Base-by-base conservation (phyloP, 2,888 invertebrate species). In the Coecobrya sp. region DNA sequence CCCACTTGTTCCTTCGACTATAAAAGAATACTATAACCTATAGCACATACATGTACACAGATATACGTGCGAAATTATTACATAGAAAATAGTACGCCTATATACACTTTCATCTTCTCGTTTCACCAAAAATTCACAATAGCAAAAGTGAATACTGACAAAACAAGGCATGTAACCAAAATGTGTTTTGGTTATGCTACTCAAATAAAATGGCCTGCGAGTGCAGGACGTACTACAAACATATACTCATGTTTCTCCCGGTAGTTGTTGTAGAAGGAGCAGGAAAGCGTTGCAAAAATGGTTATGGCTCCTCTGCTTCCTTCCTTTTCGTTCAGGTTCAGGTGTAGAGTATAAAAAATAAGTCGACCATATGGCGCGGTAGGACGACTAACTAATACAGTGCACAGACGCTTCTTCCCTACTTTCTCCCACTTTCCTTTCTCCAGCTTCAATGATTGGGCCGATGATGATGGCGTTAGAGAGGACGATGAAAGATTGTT, bases 251-350 rank as follows among this genome's bases (percentile, higher is more conserved):
- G 19, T 70, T 42, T 42, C 42, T n/a, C 16, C 0, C 10, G 2
- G 70, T 70, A 42, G 70, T 10, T 70, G 70, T 70, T 36, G 70
- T 70, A 70, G 42, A 70, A 70, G 10, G 16, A 70, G 70, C 19
- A 70, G 70, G 70, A 42, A 70, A 70, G 70, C 42, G 70, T 70
- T 70, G 19, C 70, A 70, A 70, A 70, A 42, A 70, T 70, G 70
- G 42, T 70, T 70, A 70, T 70, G 70, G 70, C 42, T 70, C 70
- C 42, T 42, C 70, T 42, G 36, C 42, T 70, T 70, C 19, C 68
- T 68, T 30, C 16, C 42, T n/a, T 70, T 70, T 42, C 42, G 19
- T 70, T 70, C 70, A 42, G 70, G 70, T 70, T 70, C 70, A 70
- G 70, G 70, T 70, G 42, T 19, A n/a, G 70, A n/a, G 70, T 19